Conservation (phyloP, 2,888 invertebrate species). For the Tachina fera region DNA sequence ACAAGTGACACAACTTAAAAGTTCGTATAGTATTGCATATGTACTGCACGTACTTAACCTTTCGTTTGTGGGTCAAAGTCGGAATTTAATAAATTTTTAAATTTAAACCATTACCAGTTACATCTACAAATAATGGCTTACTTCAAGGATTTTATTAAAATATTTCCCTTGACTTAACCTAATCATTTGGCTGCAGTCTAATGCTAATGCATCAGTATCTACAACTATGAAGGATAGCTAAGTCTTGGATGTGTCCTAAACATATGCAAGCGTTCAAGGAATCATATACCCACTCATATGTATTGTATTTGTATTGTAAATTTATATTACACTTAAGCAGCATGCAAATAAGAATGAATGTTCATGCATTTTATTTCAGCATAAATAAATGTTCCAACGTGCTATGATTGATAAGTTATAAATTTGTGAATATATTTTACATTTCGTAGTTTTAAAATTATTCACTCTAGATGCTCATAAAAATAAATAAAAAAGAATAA, state of each 20-base stretch:
- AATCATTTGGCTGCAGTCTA: neutral
- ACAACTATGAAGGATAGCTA: neutral
- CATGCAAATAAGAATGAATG: constrained; percentile 10
- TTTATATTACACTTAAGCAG: constrained; percentile 44
- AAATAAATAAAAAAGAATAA: neutral
- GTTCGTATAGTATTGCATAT: no score
- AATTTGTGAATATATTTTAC: neutral
- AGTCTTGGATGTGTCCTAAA: neutral
- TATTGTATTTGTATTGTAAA: constrained; percentile 44
- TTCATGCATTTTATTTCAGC: constrained; percentile 28
- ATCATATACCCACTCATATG: neutral
- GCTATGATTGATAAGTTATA: constrained; percentile 14
- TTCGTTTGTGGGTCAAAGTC: no score
- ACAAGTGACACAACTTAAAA: no score
- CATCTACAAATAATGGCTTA: no score
- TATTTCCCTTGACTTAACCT: no score
- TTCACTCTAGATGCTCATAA: neutral
- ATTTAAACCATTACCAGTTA: no score
- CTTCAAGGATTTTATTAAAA: no score
- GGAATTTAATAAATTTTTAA: no score
- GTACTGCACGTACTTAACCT: no score
- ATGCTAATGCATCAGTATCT: neutral
- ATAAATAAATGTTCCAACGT: constrained; percentile 11
- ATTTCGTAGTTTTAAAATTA: neutral
- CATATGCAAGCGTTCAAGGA: neutral